These are phyloP conservation scores for Sarcoramphus papa DNA, from an alignment of 2,797 vertebrate species.

Conservation along the genomic window DNA sequence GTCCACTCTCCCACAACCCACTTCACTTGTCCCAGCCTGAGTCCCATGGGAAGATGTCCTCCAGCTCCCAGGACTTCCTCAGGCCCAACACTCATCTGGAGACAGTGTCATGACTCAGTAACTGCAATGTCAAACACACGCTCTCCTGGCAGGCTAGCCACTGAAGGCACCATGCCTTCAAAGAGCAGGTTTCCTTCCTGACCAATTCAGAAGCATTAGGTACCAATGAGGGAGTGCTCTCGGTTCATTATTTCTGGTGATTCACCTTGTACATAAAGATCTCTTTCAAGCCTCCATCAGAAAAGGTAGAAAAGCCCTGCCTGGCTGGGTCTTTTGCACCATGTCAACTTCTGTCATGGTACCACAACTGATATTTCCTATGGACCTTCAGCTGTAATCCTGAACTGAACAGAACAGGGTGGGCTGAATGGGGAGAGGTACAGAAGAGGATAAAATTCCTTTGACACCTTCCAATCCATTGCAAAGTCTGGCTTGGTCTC, in stretches of 20 bases:
- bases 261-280: neutral
- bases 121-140: neutral
- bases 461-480: neutral
- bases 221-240: neutral
- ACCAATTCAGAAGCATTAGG: neutral
- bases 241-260: fast-evolving
- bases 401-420: neutral
- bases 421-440: neutral
- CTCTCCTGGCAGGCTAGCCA: neutral
- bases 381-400: neutral
- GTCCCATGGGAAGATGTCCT: neutral
- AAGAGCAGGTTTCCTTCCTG: neutral
- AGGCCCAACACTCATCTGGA: neutral
- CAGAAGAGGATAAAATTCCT: neutral
- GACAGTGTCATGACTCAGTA: neutral
- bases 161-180: neutral
- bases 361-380: neutral
- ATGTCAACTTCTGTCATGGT: neutral
- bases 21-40: neutral
- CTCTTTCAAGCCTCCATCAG: neutral
- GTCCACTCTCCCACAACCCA: neutral
- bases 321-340: neutral
- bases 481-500: neutral
- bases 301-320: neutral
- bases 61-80: neutral